A percentile compares a stretch with the other conserved stretches of the same genome.
Conservation (phyloP, 2,888 invertebrate genomes). For the Polymixis lichenea region DNA sequence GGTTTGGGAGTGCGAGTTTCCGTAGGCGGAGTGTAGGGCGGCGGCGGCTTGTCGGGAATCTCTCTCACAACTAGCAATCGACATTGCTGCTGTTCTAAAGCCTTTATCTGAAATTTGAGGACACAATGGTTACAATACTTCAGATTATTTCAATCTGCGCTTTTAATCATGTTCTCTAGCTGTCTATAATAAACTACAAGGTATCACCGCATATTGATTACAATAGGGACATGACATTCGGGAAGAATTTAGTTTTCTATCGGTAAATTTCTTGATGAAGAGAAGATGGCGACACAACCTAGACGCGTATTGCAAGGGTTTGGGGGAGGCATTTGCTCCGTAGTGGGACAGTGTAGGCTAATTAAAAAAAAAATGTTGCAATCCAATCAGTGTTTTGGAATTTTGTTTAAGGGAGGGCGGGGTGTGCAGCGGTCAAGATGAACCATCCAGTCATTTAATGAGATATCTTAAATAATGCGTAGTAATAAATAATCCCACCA, state of each 20-base stretch:
- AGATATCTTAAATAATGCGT: no score
- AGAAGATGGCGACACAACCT: no score
- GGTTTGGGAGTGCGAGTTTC: slow-evolving; percentile 71
- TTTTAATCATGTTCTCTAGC: not conserved
- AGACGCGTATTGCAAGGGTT: no score
- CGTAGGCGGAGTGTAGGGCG: slow-evolving; percentile 85
- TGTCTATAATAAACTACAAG: not conserved
- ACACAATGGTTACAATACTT: slow-evolving; percentile 9
- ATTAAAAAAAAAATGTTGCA: no score
- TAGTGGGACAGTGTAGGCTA: no score
- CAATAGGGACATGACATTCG: not conserved
- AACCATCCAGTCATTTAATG: no score
- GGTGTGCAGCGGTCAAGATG: no score
- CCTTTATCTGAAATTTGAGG: slow-evolving; percentile 81
- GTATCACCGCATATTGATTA: not conserved
- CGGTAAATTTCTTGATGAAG: no score
- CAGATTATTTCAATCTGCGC: not conserved
- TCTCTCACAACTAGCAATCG: slow-evolving; percentile 84
- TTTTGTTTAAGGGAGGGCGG: no score
- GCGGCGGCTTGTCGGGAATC: slow-evolving; percentile 88
- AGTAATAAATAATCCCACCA: no score
- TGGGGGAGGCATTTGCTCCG: no score
- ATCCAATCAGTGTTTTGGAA: no score
- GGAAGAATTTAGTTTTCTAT: not conserved
- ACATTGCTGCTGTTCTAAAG: slow-evolving; percentile 85